These are phyloP conservation scores for Rousettus madagascariensis DNA, from an alignment of 2,797 vertebrate genomes.

Conservation along the genomic window DNA sequence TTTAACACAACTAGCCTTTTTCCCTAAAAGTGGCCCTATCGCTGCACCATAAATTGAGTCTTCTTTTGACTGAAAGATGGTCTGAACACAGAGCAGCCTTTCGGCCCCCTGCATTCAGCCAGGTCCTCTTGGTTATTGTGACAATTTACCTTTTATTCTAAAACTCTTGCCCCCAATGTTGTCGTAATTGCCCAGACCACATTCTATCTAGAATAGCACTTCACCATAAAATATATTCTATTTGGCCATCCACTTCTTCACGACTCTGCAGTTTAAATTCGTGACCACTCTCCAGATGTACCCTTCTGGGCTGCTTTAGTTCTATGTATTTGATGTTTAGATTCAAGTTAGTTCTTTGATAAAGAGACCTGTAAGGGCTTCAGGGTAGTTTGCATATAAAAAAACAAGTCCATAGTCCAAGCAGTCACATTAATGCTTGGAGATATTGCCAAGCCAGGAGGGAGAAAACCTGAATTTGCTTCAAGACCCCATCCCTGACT, in stretches of 20 bases:
- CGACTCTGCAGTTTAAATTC: not conserved
- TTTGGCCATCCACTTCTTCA: not conserved
- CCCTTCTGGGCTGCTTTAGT: not conserved
- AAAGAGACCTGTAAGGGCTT: not conserved
- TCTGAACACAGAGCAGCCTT: not conserved
- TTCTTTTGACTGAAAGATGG: not conserved
- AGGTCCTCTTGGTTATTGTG: not conserved
- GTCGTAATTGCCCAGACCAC: not conserved
- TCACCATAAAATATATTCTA: not conserved
- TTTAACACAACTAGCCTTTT: not conserved
- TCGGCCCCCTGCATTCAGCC: not conserved
- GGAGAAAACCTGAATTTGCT: not conserved
- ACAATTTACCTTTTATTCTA: not conserved
- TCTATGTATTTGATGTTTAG: not conserved
- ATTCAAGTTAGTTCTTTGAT: slow-evolving; percentile 23
- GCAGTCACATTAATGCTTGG: not conserved
- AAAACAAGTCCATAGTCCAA: not conserved
- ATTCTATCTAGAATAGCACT: not conserved
- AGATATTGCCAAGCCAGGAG: not conserved
- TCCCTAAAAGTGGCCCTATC: not conserved
- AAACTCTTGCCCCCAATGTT: not conserved
- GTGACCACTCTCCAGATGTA: not conserved
- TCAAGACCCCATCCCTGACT: not conserved
- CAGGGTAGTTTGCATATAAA: not conserved
- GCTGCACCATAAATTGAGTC: not conserved